Evolutionary conservation across 2,888 invertebrate genomes (phyloP), one percentile per base, ranked within the genome.

Genomic region (Apantesis nais): DNA sequence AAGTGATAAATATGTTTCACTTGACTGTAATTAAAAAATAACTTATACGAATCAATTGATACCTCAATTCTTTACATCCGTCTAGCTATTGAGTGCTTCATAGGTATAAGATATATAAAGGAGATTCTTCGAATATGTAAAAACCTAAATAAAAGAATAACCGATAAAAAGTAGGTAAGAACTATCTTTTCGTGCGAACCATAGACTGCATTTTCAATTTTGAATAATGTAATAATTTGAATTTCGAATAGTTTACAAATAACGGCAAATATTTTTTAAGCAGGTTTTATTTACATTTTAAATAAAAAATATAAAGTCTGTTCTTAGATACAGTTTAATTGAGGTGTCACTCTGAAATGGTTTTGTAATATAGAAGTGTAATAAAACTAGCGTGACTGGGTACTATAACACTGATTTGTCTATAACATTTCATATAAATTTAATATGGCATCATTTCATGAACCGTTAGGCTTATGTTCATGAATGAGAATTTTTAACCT

Each of bases 401-500:
- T 58, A 16, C 29, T 29, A 58, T 58, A 58, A 16, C 29, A 58
- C 29, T 29, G 7, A 29, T 58, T 58, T 29, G 29, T 16, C 58
- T 58, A 29, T 29, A 34, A 14, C 34, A 65, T 65, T 48, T 34
- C 48, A 64, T 29, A n/a, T 65, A 52, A 44, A 65, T 31, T 65
- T 65, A 44, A 65, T n/a, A 34, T 65, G 64, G 34, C 19, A 65
- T 34, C 5, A 34, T 41, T 41, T 29, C 41, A 65, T 52, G 61
- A 61, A 67, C 61, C 55, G 60, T 48, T 67, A 52, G 31, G n/a
- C 19, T 68, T 55, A 41, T 58, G 55, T 58, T 68, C 37, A 61
- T 52, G 62, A 52, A 70, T 66, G 41, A 62, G 62, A 70, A 66
- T 62, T 55, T 62, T 37, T 67, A 62, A 70, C 70, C 70, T 70